Conservation (phyloP, 2,888 invertebrate genomes). For the Andrena hattorfiana region DNA sequence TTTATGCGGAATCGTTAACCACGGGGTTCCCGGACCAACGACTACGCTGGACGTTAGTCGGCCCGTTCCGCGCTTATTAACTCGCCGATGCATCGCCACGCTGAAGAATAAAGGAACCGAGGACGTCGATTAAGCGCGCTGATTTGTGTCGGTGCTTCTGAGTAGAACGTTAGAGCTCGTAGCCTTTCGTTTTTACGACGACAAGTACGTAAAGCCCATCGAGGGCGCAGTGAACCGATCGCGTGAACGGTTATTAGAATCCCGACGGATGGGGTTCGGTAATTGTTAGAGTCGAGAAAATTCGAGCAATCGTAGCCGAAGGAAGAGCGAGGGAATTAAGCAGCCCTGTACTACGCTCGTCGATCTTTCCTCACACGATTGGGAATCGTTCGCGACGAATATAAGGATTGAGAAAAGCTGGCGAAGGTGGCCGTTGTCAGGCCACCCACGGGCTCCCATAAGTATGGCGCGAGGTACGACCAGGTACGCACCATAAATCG, state of each 20-base stretch:
- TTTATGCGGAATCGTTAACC: conserved; percentile 38
- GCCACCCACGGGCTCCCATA: conserved; percentile 84
- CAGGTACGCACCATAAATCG: conserved; percentile 82
- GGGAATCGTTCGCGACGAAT: conserved; percentile 56
- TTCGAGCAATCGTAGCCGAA: background rate
- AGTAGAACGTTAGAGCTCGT: no score
- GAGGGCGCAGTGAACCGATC: no score
- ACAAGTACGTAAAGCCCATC: no score
- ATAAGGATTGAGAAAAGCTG: conserved; percentile 79
- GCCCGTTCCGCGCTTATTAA: background rate
- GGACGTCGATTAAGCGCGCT: no score
- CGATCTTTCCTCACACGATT: conserved; percentile 46
- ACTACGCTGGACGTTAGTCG: background rate
- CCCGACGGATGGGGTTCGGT: no score
- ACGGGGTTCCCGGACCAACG: background rate
- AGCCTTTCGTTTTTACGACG: no score
- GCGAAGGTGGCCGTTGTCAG: conserved; percentile 75
- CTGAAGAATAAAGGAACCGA: no score
- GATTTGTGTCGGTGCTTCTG: no score
- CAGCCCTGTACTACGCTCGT: background rate
- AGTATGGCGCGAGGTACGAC: conserved; percentile 81
- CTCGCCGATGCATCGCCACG: background rate
- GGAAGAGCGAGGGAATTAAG: background rate
- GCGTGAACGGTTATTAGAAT: no score
- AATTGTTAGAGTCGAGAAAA: background rate